These are phyloP conservation scores for Oncopodura yosiiana DNA, from an alignment of 1,140 invertebrate species.

Conservation along the genomic window DNA sequence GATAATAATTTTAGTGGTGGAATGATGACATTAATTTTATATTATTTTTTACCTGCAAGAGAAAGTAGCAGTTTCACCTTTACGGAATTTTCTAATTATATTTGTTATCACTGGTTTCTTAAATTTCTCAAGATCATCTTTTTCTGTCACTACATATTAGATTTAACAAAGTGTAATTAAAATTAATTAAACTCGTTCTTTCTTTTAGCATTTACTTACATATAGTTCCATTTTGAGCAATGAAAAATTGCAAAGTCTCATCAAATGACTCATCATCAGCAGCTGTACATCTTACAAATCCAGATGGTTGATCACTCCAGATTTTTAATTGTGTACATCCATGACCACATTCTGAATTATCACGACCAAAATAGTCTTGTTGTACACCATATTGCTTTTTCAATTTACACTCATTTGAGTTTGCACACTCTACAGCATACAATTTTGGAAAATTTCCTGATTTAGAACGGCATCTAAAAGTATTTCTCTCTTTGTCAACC, in stretches of 20 bases:
- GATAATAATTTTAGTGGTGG: too few relatives aligned
- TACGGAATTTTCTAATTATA: constrained; percentile 8
- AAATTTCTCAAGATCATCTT: constrained; percentile 11
- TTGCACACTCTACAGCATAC: constrained; percentile 17
- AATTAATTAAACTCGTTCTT: too few relatives aligned
- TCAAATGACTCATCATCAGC: constrained; percentile 16
- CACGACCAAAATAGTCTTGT: neutral
- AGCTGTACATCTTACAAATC: constrained; percentile 17
- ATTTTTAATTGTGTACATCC: constrained; percentile 22
- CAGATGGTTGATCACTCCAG: constrained; percentile 14
- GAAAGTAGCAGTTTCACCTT: constrained; percentile 19
- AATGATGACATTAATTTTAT: too few relatives aligned
- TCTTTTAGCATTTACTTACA: constrained; percentile 3
- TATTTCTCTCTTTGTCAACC: constrained; percentile 19
- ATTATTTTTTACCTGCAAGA: too few relatives aligned
- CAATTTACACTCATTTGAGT: constrained; percentile 17
- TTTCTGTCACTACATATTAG: constrained; percentile 17
- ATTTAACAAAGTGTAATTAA: too few relatives aligned
- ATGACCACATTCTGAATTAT: constrained; percentile 15
- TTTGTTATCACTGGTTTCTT: constrained; percentile 13
- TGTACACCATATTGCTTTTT: constrained; percentile 4
- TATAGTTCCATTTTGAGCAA: constrained; percentile 14
- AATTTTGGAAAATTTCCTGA: constrained; percentile 8
- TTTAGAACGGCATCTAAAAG: constrained; percentile 13
- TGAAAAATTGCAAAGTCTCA: constrained; percentile 18